Evolutionary conservation across 2,797 vertebrate genomes (phyloP).

Genomic region (Pseudochromis fuscus): DNA sequence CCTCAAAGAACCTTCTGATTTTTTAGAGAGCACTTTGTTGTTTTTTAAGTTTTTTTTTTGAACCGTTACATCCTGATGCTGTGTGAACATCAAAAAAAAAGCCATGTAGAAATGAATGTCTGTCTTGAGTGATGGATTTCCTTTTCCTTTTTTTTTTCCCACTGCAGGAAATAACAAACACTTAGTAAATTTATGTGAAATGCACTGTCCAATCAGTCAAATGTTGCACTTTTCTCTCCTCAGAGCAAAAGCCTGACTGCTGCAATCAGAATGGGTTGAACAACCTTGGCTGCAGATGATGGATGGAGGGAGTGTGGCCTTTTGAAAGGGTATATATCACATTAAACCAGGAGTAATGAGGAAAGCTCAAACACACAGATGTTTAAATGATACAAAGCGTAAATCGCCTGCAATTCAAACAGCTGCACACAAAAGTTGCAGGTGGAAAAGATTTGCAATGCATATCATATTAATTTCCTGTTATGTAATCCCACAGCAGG

Average conservation of each 20-base stretch:
- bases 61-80: constrained; percentile 9
- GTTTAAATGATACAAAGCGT: constrained; percentile 81
- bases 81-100: neutral
- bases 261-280: constrained; percentile 80
- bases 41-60: constrained; percentile 11
- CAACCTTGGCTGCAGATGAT: constrained; percentile 81
- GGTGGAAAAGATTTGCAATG: constrained; percentile 4
- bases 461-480: constrained; percentile 31
- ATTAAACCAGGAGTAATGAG: constrained; percentile 87
- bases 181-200: constrained; percentile 37
- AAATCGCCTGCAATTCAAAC: constrained; percentile 64
- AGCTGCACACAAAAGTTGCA: constrained; percentile 41
- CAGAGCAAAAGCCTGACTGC: constrained; percentile 71
- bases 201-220: constrained; percentile 52
- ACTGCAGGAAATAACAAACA: constrained; percentile 31
- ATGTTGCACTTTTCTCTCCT: constrained; percentile 54
- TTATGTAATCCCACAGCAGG: constrained; percentile 24
- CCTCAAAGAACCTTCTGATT: constrained; percentile 8
- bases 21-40: constrained; percentile 7
- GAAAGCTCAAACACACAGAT: constrained; percentile 79
- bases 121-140: constrained; percentile 16
- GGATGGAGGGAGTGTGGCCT: constrained; percentile 82
- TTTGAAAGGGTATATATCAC: constrained; percentile 87
- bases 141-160: constrained; percentile 38
- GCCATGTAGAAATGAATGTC: neutral